These are phyloP conservation scores for Malurus alboscapulatus DNA, from an alignment of 2,113 vertebrate genomes.

Conservation along the genomic window DNA sequence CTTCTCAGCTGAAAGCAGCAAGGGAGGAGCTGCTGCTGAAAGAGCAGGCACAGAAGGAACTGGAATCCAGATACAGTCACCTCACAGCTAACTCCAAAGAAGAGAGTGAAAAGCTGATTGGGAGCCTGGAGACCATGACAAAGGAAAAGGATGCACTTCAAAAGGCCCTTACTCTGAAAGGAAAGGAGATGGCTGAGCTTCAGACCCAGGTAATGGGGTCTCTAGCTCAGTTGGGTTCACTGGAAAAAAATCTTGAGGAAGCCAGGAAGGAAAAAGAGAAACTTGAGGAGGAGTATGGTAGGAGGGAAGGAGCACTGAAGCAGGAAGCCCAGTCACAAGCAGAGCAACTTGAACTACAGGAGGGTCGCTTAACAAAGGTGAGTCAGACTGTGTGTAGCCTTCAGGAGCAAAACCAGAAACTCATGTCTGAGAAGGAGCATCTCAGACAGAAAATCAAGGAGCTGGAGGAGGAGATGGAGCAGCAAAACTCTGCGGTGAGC, in stretches of 20 bases:
- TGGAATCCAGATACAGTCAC: conserved; percentile 64
- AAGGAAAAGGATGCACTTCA: conserved; percentile 71
- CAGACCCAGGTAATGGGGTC: conserved; percentile 79
- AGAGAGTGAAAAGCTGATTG: conserved; percentile 65
- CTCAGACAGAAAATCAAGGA: conserved; percentile 62
- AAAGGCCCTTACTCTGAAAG: conserved; percentile 76
- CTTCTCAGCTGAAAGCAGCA: conserved; percentile 66
- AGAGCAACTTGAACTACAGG: conserved; percentile 74
- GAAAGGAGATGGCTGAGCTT: conserved; percentile 79
- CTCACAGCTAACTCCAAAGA: conserved; percentile 58
- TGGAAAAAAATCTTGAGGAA: conserved; percentile 76
- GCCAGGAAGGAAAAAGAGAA: conserved; percentile 61
- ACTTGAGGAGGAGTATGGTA: conserved; percentile 60
- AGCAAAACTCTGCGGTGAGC: conserved; percentile 50
- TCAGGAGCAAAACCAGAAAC: conserved; percentile 78
- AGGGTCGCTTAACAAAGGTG: conserved; percentile 72
- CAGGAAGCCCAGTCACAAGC: conserved; percentile 62
- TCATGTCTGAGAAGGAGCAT: conserved; percentile 72
- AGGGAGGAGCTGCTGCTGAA: conserved; percentile 75
- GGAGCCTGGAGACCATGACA: conserved; percentile 71
- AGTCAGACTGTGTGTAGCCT: conserved; percentile 76
- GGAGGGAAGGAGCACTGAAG: conserved; percentile 70
- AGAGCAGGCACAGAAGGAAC: conserved; percentile 71
- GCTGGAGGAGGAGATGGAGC: conserved; percentile 66
- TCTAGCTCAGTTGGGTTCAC: conserved; percentile 69